Evolutionary conservation across 2,888 invertebrate species (phyloP).

Genomic region (Pherbina coryleti): DNA sequence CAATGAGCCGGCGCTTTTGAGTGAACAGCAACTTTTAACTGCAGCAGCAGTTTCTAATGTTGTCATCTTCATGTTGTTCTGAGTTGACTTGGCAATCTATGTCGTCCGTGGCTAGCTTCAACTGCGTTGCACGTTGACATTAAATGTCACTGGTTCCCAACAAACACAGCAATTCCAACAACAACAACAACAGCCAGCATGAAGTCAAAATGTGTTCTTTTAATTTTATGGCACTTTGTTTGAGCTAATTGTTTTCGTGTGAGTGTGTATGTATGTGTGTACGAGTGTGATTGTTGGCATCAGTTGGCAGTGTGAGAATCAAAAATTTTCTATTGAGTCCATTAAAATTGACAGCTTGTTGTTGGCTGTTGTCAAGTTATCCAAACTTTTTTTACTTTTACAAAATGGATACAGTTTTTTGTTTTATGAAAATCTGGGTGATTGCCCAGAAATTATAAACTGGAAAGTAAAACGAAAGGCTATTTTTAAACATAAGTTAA

Average conservation of each 20-base stretch:
- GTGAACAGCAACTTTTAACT: background rate
- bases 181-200: background rate
- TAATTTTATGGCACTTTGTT: constrained; percentile 16
- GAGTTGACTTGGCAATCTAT: background rate
- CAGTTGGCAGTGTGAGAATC: background rate
- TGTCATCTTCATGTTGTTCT: constrained; percentile 33
- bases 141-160: constrained; percentile 37
- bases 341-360: too few relatives aligned
- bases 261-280: background rate
- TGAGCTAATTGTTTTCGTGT: background rate
- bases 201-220: constrained; percentile 1
- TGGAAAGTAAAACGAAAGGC: too few relatives aligned
- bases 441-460: too few relatives aligned
- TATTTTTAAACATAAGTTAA: too few relatives aligned
- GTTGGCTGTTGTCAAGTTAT: too few relatives aligned
- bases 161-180: background rate
- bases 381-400: too few relatives aligned
- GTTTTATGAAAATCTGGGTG: too few relatives aligned
- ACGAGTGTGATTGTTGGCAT: background rate
- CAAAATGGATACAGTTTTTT: too few relatives aligned
- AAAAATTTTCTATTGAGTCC: background rate
- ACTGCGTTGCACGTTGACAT: constrained; percentile 33
- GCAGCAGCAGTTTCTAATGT: constrained; percentile 36
- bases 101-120: background rate
- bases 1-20: constrained; percentile 29